Percentiles rank a stretch among this genome's conserved stretches.
phyloP scores from a whole-genome alignment of 2,113 vertebrate genomes.

The Psettodes erumei region DNA sequence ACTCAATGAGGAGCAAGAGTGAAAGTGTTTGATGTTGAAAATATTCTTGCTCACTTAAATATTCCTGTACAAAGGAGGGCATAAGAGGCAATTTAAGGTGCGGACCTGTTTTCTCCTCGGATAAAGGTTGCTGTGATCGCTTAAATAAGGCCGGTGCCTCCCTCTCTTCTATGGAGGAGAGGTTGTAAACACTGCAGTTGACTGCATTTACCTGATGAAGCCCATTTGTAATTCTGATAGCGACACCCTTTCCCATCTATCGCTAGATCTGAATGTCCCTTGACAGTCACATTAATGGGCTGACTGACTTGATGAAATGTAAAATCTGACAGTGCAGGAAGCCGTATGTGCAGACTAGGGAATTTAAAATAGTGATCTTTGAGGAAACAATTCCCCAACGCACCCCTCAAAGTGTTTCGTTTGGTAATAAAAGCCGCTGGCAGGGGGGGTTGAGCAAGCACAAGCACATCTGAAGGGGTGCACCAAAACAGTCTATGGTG shows the following conservation, averaged over 20 bases:
- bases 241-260: constrained; percentile 47
- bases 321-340: constrained; percentile 47
- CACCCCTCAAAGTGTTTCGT: constrained; percentile 29
- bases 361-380: constrained; percentile 45
- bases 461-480: constrained; percentile 41
- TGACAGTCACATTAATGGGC: constrained; percentile 57
- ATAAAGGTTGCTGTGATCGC: constrained; percentile 20
- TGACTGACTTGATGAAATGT: constrained; percentile 41
- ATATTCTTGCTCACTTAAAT: constrained; percentile 16
- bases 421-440: constrained; percentile 64
- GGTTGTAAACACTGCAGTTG: constrained; percentile 58
- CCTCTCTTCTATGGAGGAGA: constrained; percentile 1
- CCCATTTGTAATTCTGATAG: constrained; percentile 50
- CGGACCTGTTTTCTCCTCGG: constrained; percentile 25
- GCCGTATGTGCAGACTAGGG: constrained; percentile 8
- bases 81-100: constrained; percentile 42
- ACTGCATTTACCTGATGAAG: constrained; percentile 57
- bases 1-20: constrained; percentile 29
- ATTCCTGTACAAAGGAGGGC: constrained; percentile 23
- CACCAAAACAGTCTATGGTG: constrained; percentile 13
- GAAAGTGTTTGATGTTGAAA: constrained; percentile 30
- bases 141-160: constrained; percentile 35
- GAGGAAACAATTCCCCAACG: constrained; percentile 21
- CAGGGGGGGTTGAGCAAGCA: constrained; percentile 53
- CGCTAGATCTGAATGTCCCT: constrained; percentile 44